Conservation (phyloP, 2,113 vertebrate genomes). For the Macroglossus sobrinus region DNA sequence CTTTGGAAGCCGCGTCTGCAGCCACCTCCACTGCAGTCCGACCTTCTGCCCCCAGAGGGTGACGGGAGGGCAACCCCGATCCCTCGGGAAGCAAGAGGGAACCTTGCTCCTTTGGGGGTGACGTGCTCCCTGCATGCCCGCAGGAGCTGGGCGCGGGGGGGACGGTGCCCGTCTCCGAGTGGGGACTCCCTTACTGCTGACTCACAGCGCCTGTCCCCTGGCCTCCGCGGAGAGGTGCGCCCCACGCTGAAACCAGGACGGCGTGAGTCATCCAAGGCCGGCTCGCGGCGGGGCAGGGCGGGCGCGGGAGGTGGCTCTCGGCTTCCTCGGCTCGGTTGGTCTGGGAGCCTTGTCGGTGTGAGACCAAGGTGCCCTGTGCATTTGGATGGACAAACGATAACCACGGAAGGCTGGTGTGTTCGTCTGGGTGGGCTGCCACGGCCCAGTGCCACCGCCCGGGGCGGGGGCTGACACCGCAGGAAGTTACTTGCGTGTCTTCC, state of each 20-base stretch:
- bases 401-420: not conserved
- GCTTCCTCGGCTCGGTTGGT: not conserved
- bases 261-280: not conserved
- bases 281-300: not conserved
- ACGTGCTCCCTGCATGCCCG: not conserved
- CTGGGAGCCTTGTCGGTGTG: not conserved
- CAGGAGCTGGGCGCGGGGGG: not conserved
- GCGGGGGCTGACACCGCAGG: not conserved
- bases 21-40: constrained; percentile 31
- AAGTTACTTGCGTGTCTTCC: not conserved
- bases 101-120: constrained; percentile 5
- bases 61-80: not conserved
- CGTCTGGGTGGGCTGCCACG: not conserved
- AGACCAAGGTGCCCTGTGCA: not conserved
- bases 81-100: not conserved
- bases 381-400: not conserved
- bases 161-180: not conserved
- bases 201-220: not conserved
- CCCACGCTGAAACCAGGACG: not conserved
- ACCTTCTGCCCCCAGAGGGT: not conserved
- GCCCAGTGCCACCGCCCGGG: not conserved
- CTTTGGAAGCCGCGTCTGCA: constrained; percentile 65
- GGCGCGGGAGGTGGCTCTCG: not conserved
- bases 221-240: not conserved
- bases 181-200: constrained; percentile 30